phyloP scores from a whole-genome alignment of 2,888 invertebrate species.

The Leucophora obtusa region DNA sequence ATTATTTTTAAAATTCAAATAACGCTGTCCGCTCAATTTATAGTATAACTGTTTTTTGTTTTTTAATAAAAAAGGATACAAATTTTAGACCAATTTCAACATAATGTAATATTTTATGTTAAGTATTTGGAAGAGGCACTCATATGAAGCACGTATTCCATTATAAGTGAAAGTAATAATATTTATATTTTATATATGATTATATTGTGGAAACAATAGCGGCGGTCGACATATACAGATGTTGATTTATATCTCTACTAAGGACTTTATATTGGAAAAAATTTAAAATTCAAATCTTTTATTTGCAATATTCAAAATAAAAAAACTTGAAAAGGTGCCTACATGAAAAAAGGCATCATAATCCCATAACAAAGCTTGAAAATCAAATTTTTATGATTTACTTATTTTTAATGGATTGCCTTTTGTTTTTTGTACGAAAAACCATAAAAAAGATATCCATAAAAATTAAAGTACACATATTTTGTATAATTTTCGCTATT shows the following conservation, averaged over 20 bases:
- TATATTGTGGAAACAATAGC: neutral
- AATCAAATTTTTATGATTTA: conserved; percentile 28
- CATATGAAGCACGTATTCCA: neutral
- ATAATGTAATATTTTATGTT: neutral
- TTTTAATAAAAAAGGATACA: neutral
- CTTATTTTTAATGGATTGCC: conserved; percentile 6
- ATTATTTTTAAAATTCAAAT: neutral
- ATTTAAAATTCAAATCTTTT: too few relatives aligned
- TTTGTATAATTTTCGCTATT: too few relatives aligned
- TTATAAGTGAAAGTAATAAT: neutral
- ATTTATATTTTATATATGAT: neutral
- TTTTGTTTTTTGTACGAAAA: neutral
- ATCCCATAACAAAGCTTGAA: neutral
- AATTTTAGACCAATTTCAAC: neutral
- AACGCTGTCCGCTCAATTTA: neutral
- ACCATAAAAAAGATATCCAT: neutral
- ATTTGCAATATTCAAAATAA: too few relatives aligned
- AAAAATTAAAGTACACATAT: neutral
- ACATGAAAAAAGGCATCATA: too few relatives aligned
- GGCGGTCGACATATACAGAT: neutral
- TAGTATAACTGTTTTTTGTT: neutral
- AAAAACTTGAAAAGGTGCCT: too few relatives aligned
- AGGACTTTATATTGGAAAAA: too few relatives aligned
- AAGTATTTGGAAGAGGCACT: neutral
- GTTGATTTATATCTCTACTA: neutral